Percentiles rank a stretch among this genome's conserved stretches.
Conservation (phyloP, 2,113 vertebrate genomes). For the Rallus limicola region DNA sequence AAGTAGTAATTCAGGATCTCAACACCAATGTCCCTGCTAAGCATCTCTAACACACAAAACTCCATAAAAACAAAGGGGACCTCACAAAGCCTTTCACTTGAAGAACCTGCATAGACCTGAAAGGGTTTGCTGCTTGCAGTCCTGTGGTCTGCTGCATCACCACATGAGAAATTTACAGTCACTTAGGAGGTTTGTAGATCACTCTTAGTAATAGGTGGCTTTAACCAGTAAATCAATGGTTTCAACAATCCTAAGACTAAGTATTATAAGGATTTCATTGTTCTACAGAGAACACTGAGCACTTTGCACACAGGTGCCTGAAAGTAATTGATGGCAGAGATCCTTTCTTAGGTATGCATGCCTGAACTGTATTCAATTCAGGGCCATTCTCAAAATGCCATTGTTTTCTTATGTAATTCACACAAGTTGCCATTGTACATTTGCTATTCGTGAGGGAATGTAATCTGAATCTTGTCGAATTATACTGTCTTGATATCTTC, state of each 20-base stretch:
- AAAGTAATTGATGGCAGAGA: constrained; percentile 46
- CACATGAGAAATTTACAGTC: background rate
- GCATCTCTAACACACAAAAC: background rate
- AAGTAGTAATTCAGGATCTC: background rate
- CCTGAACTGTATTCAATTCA: constrained; percentile 37
- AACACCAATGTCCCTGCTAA: background rate
- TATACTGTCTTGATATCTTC: constrained; percentile 53
- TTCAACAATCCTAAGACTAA: constrained; percentile 7
- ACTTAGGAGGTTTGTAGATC: background rate
- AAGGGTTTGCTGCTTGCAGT: background rate
- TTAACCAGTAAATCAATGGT: constrained; percentile 26
- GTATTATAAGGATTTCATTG: constrained; percentile 55
- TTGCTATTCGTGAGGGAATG: constrained; percentile 25
- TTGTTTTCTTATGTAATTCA: constrained; percentile 59
- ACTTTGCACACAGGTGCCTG: constrained; percentile 44
- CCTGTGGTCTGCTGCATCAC: background rate
- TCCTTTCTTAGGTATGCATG: constrained; percentile 52
- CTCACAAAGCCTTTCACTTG: background rate
- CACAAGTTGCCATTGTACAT: constrained; percentile 41
- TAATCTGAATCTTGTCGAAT: constrained; percentile 67
- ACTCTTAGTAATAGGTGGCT: background rate
- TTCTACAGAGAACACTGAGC: constrained; percentile 17
- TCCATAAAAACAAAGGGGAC: background rate
- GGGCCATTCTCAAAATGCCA: constrained; percentile 54
- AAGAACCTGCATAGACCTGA: background rate